These are phyloP conservation scores for Pseudomyrmex flavicornis DNA, from an alignment of 1,140 invertebrate species.

Conservation along the genomic window DNA sequence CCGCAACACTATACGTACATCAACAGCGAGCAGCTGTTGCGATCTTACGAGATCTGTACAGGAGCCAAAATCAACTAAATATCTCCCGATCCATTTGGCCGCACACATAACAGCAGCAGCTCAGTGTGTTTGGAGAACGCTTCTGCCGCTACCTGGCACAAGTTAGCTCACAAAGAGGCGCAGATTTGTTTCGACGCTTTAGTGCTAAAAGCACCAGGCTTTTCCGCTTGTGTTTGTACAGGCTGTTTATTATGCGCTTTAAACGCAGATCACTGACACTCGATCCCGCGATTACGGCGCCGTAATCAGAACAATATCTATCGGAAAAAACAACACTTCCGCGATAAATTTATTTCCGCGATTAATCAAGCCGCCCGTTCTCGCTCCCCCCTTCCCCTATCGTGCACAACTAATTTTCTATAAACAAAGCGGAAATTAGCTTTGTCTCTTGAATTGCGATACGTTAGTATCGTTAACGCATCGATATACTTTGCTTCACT, in stretches of 20 bases:
- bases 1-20: slow-evolving; percentile 6
- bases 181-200: slow-evolving; percentile 44
- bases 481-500: slow-evolving; percentile 1
- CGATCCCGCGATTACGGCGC: slow-evolving; percentile 25
- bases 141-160: slow-evolving; percentile 29
- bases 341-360: slow-evolving; percentile 38
- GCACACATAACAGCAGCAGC: slow-evolving; percentile 24
- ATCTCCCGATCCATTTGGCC: slow-evolving; percentile 55
- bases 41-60: slow-evolving; percentile 36
- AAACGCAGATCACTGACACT: slow-evolving; percentile 53
- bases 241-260: slow-evolving; percentile 41
- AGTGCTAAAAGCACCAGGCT: slow-evolving; percentile 48
- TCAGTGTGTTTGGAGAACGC: slow-evolving; percentile 50
- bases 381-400: not conserved
- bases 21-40: slow-evolving; percentile 22
- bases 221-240: slow-evolving; percentile 52
- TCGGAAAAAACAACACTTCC: slow-evolving; percentile 54
- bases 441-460: slow-evolving; percentile 12
- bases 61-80: slow-evolving; percentile 59
- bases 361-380: slow-evolving; percentile 40
- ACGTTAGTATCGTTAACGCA: not conserved
- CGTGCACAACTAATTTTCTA: slow-evolving; percentile 35
- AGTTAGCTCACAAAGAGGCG: slow-evolving; percentile 52
- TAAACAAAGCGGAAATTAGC: slow-evolving; percentile 43
- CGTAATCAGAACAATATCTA: slow-evolving; percentile 55